phyloP scores from a whole-genome alignment of 2,113 vertebrate species.

The Gobiocypris rarus region DNA sequence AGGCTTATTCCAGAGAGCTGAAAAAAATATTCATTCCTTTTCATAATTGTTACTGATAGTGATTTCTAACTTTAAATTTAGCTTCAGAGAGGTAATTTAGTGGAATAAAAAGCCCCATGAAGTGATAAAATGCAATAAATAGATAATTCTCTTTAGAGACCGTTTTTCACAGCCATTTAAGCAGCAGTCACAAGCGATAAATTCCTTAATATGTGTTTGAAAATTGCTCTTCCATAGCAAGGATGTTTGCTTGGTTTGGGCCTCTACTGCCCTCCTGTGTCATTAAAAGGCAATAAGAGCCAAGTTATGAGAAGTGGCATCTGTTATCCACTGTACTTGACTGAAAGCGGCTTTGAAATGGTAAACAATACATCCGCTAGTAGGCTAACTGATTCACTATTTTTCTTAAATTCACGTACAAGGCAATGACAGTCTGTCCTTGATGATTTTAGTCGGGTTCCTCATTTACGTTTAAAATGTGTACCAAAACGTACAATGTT shows the following conservation, averaged over 20 bases:
- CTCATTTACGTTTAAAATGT: not conserved
- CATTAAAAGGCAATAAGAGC: not conserved
- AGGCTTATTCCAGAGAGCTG: not conserved
- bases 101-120: slow-evolving; percentile 7
- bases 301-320: not conserved
- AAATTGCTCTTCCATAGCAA: not conserved
- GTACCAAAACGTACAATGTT: not conserved
- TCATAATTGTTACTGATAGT: not conserved
- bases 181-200: slow-evolving; percentile 17
- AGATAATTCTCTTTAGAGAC: not conserved
- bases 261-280: slow-evolving; percentile 44
- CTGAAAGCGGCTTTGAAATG: not conserved
- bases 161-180: not conserved
- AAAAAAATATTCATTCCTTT: not conserved
- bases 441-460: not conserved
- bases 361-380: too few relatives aligned
- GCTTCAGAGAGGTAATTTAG: not conserved
- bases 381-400: too few relatives aligned
- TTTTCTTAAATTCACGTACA: too few relatives aligned
- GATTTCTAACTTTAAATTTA: not conserved
- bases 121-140: not conserved
- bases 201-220: slow-evolving; percentile 1
- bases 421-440: not conserved
- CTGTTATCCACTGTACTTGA: not conserved
- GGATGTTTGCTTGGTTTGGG: slow-evolving; percentile 14